Evolutionary conservation across 1,140 invertebrate genomes (phyloP).

Genomic region (Drosophila albomicans): DNA sequence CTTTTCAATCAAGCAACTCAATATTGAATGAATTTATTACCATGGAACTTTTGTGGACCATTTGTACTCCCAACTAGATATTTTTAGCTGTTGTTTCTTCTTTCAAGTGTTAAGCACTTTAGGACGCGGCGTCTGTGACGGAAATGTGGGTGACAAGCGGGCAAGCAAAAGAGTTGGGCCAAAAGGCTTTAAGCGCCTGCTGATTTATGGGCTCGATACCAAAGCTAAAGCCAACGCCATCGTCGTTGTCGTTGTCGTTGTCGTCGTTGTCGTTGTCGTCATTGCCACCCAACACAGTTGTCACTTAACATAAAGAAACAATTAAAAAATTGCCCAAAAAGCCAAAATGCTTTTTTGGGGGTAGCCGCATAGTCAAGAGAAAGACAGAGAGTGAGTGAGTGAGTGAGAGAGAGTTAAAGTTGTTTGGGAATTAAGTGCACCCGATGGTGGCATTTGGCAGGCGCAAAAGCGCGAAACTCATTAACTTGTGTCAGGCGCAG

Average conservation of each 20-base stretch:
- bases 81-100: neutral
- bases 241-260: too few species aligned
- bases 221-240: neutral
- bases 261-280: too few species aligned
- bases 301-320: slow-evolving; percentile 83
- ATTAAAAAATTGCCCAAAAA: slow-evolving; percentile 82
- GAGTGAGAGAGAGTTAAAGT: slow-evolving; percentile 11
- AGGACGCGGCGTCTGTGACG: neutral
- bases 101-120: slow-evolving; percentile 6
- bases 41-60: too few species aligned
- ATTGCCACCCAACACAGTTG: slow-evolving; percentile 43
- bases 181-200: slow-evolving; percentile 67
- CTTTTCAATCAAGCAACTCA: too few species aligned
- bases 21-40: too few species aligned
- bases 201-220: slow-evolving; percentile 61
- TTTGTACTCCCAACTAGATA: neutral
- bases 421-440: slow-evolving; percentile 68
- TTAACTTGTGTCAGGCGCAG: slow-evolving; percentile 79
- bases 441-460: slow-evolving; percentile 75
- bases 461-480: slow-evolving; percentile 79
- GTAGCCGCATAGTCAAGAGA: slow-evolving; percentile 62
- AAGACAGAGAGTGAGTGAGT: slow-evolving; percentile 19
- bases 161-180: slow-evolving; percentile 2
- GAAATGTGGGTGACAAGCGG: slow-evolving; percentile 35
- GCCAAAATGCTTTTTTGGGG: slow-evolving; percentile 74